Base-by-base conservation (phyloP, 1,140 invertebrate species). In the Ceratoteleas bidentatus region DNA sequence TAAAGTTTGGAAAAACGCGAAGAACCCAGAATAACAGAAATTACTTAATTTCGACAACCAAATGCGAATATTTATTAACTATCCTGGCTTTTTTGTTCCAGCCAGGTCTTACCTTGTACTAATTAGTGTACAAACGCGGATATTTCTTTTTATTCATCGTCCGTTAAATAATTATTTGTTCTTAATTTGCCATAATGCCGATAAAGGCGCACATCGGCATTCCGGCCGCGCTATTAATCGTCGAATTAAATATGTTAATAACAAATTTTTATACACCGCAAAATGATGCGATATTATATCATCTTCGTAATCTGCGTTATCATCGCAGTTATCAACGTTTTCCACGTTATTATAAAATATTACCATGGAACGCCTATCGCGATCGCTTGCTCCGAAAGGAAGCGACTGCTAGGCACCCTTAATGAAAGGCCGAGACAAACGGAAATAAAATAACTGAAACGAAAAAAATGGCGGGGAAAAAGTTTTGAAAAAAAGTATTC, bases 371-470 rank as follows among this genome's bases (percentile, higher is more conserved):
- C 40, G 62, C 50, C 76, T 58, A 70, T 66, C 64, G 14, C 36
- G 50, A 66, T 49, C 14, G 40, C 33, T 53, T 6, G 10, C 24
- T 34, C 14, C 49, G 65, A 66, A 58, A 85, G 81, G 76, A 84
- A 83, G 68, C 77, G 57, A 77, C 70, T 61, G 80, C 64, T 81
- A 66, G 79, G 80, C 81, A 85, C 78, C 81, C 83, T 88, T 87
- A 87, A 88, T 87, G 87, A 87, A 88, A 87, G 81, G 68, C 82
- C 83, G 85, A 78, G 83, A 86, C 83, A 86, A 80, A 65, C 24
- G 24, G 24, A 52, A 54, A 43, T 45, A 34, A 33, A 54, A 54
- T 32, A 65, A 54, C 38, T 43, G 13, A 34, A 68, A 56, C 45
- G 36, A 57, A 68, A 68, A 64, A 56, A 57, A 68, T 47, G 57